Conservation (phyloP, 2,797 vertebrate genomes). For the Pseudochirops corinnae region DNA sequence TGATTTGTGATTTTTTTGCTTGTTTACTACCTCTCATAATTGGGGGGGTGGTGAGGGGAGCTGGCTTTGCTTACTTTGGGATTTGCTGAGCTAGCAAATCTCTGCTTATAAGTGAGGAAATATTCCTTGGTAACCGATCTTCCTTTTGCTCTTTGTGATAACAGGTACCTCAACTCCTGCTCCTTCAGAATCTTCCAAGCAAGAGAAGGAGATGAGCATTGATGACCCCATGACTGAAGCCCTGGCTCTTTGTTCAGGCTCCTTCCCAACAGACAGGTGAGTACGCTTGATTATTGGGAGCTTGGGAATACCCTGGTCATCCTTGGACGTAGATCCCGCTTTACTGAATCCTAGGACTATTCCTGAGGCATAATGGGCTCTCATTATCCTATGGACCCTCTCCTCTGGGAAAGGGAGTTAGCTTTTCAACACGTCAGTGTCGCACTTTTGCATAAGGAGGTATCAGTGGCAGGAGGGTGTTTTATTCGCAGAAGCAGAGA, state of each 20-base stretch:
- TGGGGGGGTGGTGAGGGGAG: constrained; percentile 36
- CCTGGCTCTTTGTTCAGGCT: constrained; percentile 86
- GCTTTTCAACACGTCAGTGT: constrained; percentile 5
- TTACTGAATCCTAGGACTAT: constrained; percentile 37
- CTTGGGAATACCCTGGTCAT: neutral
- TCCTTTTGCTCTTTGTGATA: constrained; percentile 41
- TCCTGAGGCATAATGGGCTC: constrained; percentile 21
- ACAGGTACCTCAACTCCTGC: constrained; percentile 81
- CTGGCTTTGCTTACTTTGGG: constrained; percentile 33
- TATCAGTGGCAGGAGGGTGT: neutral
- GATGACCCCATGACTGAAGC: constrained; percentile 86
- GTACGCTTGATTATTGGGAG: constrained; percentile 16
- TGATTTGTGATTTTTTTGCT: constrained; percentile 1
- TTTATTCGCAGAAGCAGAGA: constrained; percentile 19
- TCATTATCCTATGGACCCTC: neutral
- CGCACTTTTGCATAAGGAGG: constrained; percentile 53
- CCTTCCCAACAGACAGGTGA: constrained; percentile 87
- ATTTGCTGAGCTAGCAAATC: constrained; percentile 20
- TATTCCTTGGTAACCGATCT: constrained; percentile 48
- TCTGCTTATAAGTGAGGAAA: constrained; percentile 30
- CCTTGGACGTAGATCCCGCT: neutral
- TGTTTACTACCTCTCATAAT: constrained; percentile 19
- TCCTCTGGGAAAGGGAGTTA: constrained; percentile 25
- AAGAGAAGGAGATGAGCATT: constrained; percentile 78
- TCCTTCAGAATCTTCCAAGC: constrained; percentile 78